Conservation (phyloP, 2,888 invertebrate species). For the Drosophila demipolita region DNA sequence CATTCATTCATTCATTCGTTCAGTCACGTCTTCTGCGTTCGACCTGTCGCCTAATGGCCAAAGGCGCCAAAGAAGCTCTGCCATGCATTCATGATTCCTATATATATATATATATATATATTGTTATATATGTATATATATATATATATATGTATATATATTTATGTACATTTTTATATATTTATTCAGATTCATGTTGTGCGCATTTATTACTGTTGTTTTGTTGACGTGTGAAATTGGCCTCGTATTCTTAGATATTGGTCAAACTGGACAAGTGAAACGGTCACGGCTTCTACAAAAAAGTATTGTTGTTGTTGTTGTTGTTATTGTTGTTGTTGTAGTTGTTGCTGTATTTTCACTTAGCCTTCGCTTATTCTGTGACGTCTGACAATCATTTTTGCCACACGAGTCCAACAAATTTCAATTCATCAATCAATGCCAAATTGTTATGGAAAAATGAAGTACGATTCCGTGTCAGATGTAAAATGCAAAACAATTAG, state of each 20-base stretch:
- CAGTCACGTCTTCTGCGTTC: constrained; percentile 56
- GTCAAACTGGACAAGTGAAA: constrained; percentile 61
- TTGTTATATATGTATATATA: no score
- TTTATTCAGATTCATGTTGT: constrained; percentile 64
- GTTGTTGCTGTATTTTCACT: constrained; percentile 29
- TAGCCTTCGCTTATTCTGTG: constrained; percentile 7
- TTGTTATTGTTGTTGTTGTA: constrained; percentile 2
- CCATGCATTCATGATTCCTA: constrained; percentile 5
- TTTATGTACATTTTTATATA: background rate
- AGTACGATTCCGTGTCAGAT: constrained; percentile 12
- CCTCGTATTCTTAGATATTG: constrained; percentile 34
- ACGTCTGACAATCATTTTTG: constrained; percentile 21
- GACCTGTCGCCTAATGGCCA: constrained; percentile 6
- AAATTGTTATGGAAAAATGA: constrained; percentile 25
- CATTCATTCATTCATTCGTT: constrained; percentile 69
- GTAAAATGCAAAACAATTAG: constrained; percentile 61
- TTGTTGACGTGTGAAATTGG: constrained; percentile 55
- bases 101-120: constrained; percentile 3
- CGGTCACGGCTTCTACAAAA: constrained; percentile 28
- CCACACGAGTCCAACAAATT: constrained; percentile 36
- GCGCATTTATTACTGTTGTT: constrained; percentile 34
- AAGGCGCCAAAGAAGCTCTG: constrained; percentile 1
- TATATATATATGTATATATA: no score
- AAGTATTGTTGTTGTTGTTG: constrained; percentile 4
- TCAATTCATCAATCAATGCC: constrained; percentile 68